Conservation (phyloP, 1,140 invertebrate genomes). For the Leptinotarsa undecemlineata region DNA sequence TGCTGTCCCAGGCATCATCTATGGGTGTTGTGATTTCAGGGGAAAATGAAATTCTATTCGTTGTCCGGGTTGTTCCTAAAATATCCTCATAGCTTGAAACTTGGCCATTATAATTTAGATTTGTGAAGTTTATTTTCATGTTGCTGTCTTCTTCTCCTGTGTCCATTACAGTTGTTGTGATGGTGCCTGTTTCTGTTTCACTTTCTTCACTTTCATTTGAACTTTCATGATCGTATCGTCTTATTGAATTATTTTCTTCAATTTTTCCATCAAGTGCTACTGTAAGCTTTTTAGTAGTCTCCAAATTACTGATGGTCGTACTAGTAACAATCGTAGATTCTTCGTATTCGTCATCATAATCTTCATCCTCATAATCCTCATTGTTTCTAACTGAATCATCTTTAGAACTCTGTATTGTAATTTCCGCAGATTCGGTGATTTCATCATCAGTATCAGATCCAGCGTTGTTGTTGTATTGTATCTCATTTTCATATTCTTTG, state of each 20-base stretch:
- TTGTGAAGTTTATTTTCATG: neutral
- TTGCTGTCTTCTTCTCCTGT: neutral
- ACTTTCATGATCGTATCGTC: neutral
- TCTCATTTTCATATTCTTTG: no score
- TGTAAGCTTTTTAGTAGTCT: neutral
- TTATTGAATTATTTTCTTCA: neutral
- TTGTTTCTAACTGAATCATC: slow-evolving; percentile 16
- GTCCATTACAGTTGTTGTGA: neutral
- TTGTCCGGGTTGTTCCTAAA: no score
- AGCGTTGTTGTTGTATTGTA: no score
- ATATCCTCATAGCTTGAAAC: no score
- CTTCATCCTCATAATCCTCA: slow-evolving; percentile 30
- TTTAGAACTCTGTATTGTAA: neutral
- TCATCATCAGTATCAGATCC: no score
- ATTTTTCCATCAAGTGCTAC: neutral
- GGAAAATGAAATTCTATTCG: neutral
- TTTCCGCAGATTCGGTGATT: neutral
- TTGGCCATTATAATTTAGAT: slow-evolving; percentile 20
- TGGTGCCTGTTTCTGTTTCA: neutral
- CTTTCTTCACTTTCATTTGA: neutral
- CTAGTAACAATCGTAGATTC: neutral
- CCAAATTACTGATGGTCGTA: neutral
- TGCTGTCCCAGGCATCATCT: neutral
- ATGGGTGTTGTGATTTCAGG: neutral
- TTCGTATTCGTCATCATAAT: slow-evolving; percentile 30